Base-by-base conservation (phyloP, 1,140 invertebrate genomes). In the Achatina immaculata region DNA sequence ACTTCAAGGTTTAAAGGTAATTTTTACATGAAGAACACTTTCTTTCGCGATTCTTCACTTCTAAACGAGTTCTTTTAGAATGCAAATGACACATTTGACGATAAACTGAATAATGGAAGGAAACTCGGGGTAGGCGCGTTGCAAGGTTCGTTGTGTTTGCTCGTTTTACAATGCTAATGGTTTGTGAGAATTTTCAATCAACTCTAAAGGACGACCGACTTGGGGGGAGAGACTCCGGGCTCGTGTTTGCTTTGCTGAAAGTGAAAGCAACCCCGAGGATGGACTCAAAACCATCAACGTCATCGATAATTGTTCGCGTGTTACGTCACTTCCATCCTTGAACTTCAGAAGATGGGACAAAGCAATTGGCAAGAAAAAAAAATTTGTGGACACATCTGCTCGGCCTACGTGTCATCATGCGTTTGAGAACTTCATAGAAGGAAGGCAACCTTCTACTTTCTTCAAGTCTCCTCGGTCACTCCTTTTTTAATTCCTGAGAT, bases 161-260 rank as follows among this genome's bases (percentile, higher is more conserved):
- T 66, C 62, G n/a, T 62, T 68, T 68, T 78, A 78, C 65, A 78
- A 66, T 78, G 76, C 62, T 78, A 78, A 78, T 78, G 76, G 76
- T 40, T 40, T 68, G 38, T 3, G 62, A 68, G 76, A 78, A 78
- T 68, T 78, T 68, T 78, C 76, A 78, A 78, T 78, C 62, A 78
- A 40, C 43, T 55, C 62, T 28, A 24, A 19, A 40, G 74, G 40
- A 38, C 38, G 24, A 43, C 16, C 51, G 74, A 28, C 21, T 19
- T 24, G 43, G 43, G 31, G 31, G 28, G 48, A 38, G 28, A 21
- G 65, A 48, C 58, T 43, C 58, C 31, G 31, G 11, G 1, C 45
- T 14, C 31, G 21, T 78, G 76, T 78, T 78, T 78, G 62, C 76
- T 68, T 68, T 78, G 16, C 65, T 45, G 36, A 40, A 73, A 73